These are phyloP conservation scores for Drosophila carrolli DNA, from an alignment of 1,140 invertebrate species.

Conservation along the genomic window DNA sequence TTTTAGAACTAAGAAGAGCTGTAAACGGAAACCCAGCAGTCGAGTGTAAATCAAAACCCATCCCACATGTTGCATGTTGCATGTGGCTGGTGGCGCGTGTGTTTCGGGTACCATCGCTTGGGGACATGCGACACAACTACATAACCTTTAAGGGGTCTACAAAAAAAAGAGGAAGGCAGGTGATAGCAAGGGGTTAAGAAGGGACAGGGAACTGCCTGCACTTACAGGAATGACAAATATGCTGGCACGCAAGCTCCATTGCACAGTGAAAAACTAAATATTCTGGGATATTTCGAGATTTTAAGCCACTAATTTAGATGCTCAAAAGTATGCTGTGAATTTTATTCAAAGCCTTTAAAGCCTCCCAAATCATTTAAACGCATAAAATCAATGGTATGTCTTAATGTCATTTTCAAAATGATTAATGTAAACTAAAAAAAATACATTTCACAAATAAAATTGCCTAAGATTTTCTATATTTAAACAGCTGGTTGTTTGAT, in stretches of 20 bases:
- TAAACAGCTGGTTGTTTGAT: no score
- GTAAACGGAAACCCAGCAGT: constrained; percentile 1
- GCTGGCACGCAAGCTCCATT: constrained; percentile 55
- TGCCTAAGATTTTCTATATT: no score
- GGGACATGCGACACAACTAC: constrained; percentile 59
- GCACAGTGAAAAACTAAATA: constrained; percentile 33
- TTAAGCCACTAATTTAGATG: not conserved
- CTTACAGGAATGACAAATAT: constrained; percentile 71
- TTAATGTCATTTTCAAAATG: no score
- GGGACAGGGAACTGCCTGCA: constrained; percentile 39
- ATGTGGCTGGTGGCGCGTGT: constrained; percentile 50
- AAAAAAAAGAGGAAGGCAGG: constrained; percentile 6
- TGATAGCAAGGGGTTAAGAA: not conserved
- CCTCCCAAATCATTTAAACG: no score
- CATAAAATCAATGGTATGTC: no score
- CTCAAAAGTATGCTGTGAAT: not conserved
- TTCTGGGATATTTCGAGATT: not conserved
- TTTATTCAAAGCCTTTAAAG: no score
- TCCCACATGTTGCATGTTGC: constrained; percentile 34
- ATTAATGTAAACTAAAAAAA: no score
- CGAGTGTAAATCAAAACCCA: constrained; percentile 12
- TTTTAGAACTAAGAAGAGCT: not conserved
- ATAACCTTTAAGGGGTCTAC: constrained; percentile 75
- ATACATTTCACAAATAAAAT: no score
- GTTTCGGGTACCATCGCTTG: constrained; percentile 44